Evolutionary conservation across 2,113 vertebrate genomes (phyloP).

Genomic region (Leptobrachium leishanense): DNA sequence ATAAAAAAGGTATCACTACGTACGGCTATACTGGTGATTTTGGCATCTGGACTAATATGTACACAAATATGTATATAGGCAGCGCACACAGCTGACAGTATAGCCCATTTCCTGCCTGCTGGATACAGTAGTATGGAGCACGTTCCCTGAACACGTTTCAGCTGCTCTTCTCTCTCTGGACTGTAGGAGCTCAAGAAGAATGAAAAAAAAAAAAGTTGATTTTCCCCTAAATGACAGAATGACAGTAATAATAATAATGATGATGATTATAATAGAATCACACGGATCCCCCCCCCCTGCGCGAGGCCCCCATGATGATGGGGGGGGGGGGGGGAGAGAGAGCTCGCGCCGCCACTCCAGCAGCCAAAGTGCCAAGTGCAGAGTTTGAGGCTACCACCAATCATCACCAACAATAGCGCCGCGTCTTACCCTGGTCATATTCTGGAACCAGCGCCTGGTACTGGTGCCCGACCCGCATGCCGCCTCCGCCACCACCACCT

Average conservation of each 20-base stretch:
- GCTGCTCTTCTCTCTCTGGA: constrained; percentile 46
- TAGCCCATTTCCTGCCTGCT: too few relatives aligned
- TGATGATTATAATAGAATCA: too few relatives aligned
- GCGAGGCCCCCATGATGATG: too few relatives aligned
- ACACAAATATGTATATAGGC: too few relatives aligned
- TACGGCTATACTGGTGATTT: too few relatives aligned
- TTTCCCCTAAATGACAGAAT: too few relatives aligned
- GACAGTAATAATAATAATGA: too few relatives aligned
- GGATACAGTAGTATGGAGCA: constrained; percentile 12
- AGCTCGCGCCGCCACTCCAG: not conserved
- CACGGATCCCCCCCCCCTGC: too few relatives aligned
- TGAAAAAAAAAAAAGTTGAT: constrained; percentile 41
- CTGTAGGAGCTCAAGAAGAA: constrained; percentile 39
- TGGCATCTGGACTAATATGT: too few relatives aligned
- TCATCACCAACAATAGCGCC: constrained; percentile 3
- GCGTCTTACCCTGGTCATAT: constrained; percentile 82
- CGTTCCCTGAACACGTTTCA: constrained; percentile 48
- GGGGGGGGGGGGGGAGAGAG: not conserved
- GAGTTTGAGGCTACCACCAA: constrained; percentile 40
- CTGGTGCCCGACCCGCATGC: constrained; percentile 87
- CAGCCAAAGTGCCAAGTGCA: constrained; percentile 4
- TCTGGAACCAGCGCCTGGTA: constrained; percentile 90
- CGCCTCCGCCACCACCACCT: constrained; percentile 75
- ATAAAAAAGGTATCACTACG: too few relatives aligned
- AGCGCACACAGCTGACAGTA: too few relatives aligned